phyloP scores from a whole-genome alignment of 2,113 vertebrate species.

The Pseudonaja textilis region DNA sequence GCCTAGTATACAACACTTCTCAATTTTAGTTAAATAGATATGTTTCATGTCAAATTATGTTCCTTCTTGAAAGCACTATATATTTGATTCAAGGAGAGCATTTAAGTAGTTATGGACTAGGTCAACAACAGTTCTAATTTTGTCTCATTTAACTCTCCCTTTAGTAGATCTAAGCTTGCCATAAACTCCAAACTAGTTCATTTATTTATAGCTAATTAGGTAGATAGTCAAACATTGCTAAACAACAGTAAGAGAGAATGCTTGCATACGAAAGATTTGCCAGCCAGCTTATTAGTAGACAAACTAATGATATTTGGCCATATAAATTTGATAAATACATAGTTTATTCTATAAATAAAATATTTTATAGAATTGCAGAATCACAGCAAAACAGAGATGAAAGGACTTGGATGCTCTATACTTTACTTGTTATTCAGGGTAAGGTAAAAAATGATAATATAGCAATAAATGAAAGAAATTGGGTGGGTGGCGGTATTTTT shows the following conservation, averaged over 20 bases:
- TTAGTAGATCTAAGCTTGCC: neutral
- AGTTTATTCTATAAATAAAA: neutral
- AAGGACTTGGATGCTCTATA: neutral
- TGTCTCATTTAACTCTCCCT: neutral
- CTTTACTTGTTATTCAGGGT: neutral
- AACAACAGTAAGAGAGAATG: neutral
- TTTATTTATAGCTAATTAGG: neutral
- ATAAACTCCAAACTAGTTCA: neutral
- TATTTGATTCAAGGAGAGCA: neutral
- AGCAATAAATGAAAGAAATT: neutral
- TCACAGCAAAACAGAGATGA: neutral
- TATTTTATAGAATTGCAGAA: neutral
- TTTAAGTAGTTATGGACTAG: neutral
- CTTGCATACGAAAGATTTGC: neutral
- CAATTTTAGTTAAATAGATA: neutral
- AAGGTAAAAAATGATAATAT: neutral
- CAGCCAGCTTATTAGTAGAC: neutral
- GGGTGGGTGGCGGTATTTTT: neutral
- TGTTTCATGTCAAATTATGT: neutral
- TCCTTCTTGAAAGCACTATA: neutral
- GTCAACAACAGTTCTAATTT: neutral
- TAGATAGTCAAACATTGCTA: neutral
- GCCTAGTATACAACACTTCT: neutral
- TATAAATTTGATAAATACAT: neutral
- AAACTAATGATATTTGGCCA: neutral